Evolutionary conservation across 2,888 invertebrate species (phyloP), one percentile per base, ranked within the genome.

Genomic region (Arge pagana): DNA sequence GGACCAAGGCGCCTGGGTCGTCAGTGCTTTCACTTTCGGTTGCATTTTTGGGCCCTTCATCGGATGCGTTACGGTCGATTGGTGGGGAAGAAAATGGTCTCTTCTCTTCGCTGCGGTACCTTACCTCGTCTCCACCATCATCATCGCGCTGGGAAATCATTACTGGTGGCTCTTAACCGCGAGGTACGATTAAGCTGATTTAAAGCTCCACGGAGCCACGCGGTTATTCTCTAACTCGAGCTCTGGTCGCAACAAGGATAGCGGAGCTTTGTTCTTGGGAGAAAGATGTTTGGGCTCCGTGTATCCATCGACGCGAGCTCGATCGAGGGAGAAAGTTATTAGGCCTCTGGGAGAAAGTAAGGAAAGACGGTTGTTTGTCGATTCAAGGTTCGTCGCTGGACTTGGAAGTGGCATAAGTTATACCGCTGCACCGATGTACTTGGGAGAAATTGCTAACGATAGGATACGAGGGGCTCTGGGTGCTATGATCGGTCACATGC

Each of bases 51-150:
- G 64, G 16, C 56, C 64, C 5, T 8, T 60, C 16, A 1, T 52
- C 5, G 33, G 51, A 3, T 55, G 35, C 7, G 16, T 55, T 1
- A 18, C 62, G n/a, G 36, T 58, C 15, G 52, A 64, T 24, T 37
- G 15, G 0, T 55, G 58, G 7, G 64, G 65, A 8, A 57, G 64
- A 26, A 65, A 63, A 52, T 58, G 43, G 56, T 54, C 54, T 4
- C 50, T 64, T 13, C 52, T 49, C 15, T 1, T 18, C 3, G 28
- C 43, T 1, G 49, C 36, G 2, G 0, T 54, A 2, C 60, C 60
- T 2, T 51, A 39, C 6, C 21, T 64, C 4, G 11, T 40, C 1
- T 50, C 53, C 4, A 61, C 62, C 57, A 6, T 54, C 8, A 10
- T 60, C 7, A 49, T 45, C 3, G 60, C 39, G 10, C 5, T 54